Base-by-base conservation (phyloP, 1,140 invertebrate species). In the Sinonovacula constricta region DNA sequence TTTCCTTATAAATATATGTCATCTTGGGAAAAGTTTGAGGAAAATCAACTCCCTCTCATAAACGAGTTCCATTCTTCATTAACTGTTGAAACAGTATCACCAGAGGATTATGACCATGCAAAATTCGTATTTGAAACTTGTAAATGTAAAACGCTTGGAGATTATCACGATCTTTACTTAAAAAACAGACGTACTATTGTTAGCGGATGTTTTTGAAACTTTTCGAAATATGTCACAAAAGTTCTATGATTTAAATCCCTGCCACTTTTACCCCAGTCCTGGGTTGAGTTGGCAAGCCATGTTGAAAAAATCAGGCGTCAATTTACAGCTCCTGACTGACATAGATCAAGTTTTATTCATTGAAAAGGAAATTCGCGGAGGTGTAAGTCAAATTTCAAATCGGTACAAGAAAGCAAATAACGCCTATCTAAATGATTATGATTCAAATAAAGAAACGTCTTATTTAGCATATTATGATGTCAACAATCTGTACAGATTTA, bases 401-500 rank as follows among this genome's bases (percentile, higher is more conserved):
- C 69, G 59, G 57, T 81, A 70, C 54, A 30, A 33, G 51, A 76
- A 65, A 66, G 66, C 72, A 30, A 81, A 81, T 49, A 81, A 81
- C 39, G 59, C 71, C 12, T 68, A 74, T 51, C 26, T 75, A 54
- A 57, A 74, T 22, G 34, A 36, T 0, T 81, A 69, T 74, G 24
- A 74, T 62, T 2, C 68, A 0, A 12, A 0, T 10, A 26, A 74
- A 56, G 31, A 76, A 31, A 68, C 15, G 1, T 18, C 5, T 24
- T 78, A 66, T 54, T 56, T 81, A 1, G 15, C 30, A 28, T 81
- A 81, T 63, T 62, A 53, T 18, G 74, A 81, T 31, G 78, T 78
- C 5, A 87, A 88, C 53, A 87, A 85, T 78, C 65, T 89, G 15
- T 90, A 90, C 67, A 80, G 83, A 18, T 78, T 66, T 54, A 80